Conservation (phyloP, 2,888 invertebrate genomes). For the Lobophora halterata region DNA sequence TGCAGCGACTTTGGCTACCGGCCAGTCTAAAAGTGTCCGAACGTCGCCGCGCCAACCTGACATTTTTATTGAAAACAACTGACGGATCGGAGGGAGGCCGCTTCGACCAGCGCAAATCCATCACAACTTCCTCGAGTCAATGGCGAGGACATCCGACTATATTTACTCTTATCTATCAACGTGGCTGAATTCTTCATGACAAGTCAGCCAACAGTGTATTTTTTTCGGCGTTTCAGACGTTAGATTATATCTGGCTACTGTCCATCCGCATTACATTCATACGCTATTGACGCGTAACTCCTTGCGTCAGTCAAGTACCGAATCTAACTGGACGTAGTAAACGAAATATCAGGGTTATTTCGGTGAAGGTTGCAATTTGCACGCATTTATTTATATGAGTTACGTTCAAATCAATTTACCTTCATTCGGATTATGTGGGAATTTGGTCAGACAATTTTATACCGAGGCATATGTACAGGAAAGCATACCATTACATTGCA, state of each 20-base stretch:
- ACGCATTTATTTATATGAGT: slow-evolving; percentile 12
- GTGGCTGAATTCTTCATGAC: slow-evolving; percentile 51
- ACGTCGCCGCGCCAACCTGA: slow-evolving; percentile 71
- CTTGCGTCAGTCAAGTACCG: slow-evolving; percentile 37
- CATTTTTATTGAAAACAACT: slow-evolving; percentile 78
- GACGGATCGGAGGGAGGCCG: slow-evolving; percentile 64
- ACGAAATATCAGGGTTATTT: slow-evolving; percentile 24
- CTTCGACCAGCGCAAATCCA: slow-evolving; percentile 68
- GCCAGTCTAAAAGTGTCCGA: slow-evolving; percentile 76
- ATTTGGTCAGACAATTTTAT: too few species aligned
- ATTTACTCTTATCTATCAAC: slow-evolving; percentile 64
- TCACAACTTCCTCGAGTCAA: slow-evolving; percentile 73
- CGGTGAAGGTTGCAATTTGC: slow-evolving; percentile 23
- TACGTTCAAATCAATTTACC: too few species aligned
- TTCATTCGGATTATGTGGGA: too few species aligned
- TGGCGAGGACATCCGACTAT: slow-evolving; percentile 73
- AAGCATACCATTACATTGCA: too few species aligned
- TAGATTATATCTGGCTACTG: slow-evolving; percentile 48
- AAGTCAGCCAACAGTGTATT: slow-evolving; percentile 38
- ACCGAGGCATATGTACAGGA: too few species aligned
- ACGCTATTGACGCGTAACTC: slow-evolving; percentile 37
- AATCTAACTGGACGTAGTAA: slow-evolving; percentile 16
- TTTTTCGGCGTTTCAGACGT: slow-evolving; percentile 36
- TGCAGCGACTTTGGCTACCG: slow-evolving; percentile 64
- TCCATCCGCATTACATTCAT: slow-evolving; percentile 46